These are phyloP conservation scores for Apotomis capreana DNA, from an alignment of 2,888 invertebrate species.

Conservation along the genomic window DNA sequence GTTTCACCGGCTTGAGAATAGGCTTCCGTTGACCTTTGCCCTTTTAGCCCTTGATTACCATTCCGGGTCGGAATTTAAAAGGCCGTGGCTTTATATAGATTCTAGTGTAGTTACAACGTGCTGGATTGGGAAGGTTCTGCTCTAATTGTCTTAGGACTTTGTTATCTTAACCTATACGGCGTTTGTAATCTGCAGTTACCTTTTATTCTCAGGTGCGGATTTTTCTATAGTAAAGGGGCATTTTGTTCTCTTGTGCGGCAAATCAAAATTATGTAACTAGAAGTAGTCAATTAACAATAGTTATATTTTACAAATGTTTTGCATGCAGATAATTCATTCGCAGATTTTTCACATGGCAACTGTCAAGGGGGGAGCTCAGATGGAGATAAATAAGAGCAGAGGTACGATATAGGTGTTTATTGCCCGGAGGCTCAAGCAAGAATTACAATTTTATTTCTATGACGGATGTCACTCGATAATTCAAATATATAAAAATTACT, in stretches of 20 bases:
- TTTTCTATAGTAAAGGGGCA: not conserved
- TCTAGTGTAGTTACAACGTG: not conserved
- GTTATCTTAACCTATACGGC: slow-evolving; percentile 23
- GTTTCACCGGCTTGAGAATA: slow-evolving; percentile 42
- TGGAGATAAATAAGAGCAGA: too few relatives aligned
- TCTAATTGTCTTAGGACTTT: slow-evolving; percentile 25
- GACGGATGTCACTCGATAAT: too few relatives aligned
- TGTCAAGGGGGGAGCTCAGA: too few relatives aligned
- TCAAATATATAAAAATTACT: too few relatives aligned
- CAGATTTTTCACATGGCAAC: too few relatives aligned
- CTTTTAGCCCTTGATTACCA: slow-evolving; percentile 33
- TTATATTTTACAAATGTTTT: too few relatives aligned
- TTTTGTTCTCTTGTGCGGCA: not conserved
- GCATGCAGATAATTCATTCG: too few relatives aligned
- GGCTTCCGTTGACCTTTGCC: slow-evolving; percentile 36
- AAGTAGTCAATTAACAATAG: too few relatives aligned
- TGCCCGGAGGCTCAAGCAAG: too few relatives aligned
- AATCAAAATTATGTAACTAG: not conserved
- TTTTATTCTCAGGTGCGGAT: not conserved
- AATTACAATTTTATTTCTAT: too few relatives aligned
- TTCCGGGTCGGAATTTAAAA: slow-evolving; percentile 1
- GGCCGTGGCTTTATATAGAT: not conserved
- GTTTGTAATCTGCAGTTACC: slow-evolving; percentile 16
- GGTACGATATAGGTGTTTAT: too few relatives aligned
- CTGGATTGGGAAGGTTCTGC: not conserved